These are phyloP conservation scores for Phragmatobia fuliginosa DNA, from an alignment of 2,888 invertebrate species.

Conservation along the genomic window DNA sequence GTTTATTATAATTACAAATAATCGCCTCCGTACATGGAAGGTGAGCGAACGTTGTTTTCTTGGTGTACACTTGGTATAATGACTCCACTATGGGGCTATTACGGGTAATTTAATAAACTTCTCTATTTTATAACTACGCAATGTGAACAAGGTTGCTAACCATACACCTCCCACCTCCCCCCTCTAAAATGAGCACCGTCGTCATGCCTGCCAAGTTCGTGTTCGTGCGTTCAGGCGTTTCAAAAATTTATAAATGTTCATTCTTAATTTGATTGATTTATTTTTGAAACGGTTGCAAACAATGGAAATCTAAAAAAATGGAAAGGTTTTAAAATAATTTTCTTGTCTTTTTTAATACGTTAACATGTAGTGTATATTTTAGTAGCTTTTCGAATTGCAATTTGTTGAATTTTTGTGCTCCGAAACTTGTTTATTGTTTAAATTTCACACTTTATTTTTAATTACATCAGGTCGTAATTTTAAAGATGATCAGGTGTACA, in stretches of 20 bases:
- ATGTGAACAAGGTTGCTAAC: neutral
- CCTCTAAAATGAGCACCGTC: neutral
- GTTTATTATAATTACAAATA: slow-evolving; percentile 12
- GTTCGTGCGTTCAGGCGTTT: neutral
- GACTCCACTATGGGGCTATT: slow-evolving; percentile 6
- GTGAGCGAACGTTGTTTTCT: slow-evolving; percentile 8
- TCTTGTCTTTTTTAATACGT: neutral
- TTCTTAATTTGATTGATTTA: too few species aligned
- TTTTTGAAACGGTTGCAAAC: too few species aligned
- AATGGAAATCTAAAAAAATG: too few species aligned
- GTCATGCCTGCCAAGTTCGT: neutral
- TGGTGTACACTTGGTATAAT: slow-evolving; percentile 8
- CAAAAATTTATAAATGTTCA: neutral
- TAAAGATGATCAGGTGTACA: neutral
- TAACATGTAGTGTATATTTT: neutral
- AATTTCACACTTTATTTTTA: neutral
- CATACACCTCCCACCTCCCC: neutral
- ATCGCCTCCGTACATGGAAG: slow-evolving; percentile 9
- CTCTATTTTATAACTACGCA: slow-evolving; percentile 1
- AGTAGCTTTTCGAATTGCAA: too few species aligned
- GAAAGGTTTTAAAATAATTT: too few species aligned
- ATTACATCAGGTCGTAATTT: neutral
- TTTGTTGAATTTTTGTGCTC: neutral
- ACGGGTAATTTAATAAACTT: slow-evolving; percentile 3
- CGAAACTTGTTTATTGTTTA: neutral